Percentiles rank a stretch among this genome's conserved stretches.
These are phyloP conservation scores for Hemitrygon akajei DNA, from an alignment of 2,797 vertebrate species.

Conservation along the genomic window DNA sequence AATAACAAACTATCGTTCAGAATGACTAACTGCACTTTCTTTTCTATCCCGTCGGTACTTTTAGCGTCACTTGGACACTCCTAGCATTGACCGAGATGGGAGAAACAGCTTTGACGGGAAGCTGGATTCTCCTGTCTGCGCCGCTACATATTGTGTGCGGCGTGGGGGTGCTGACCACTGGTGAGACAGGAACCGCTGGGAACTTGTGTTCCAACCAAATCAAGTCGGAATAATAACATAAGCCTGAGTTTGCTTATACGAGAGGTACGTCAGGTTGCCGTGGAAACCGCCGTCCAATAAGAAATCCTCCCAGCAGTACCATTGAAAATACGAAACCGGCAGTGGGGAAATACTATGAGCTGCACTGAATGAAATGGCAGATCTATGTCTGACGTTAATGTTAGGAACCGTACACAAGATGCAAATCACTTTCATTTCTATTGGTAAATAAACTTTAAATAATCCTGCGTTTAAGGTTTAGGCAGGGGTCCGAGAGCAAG, in stretches of 20 bases:
- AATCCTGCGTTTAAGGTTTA: background rate
- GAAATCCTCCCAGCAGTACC: background rate
- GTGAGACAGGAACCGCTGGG: background rate
- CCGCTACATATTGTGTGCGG: background rate
- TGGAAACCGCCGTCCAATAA: constrained; percentile 7
- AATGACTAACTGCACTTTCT: background rate
- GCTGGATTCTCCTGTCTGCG: background rate
- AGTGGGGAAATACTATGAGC: background rate
- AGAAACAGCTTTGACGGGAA: background rate
- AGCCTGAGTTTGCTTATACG: background rate
- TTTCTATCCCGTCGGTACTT: background rate
- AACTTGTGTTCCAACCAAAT: background rate
- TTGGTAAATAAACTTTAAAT: background rate
- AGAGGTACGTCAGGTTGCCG: background rate
- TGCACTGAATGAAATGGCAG: background rate
- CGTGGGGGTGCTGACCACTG: background rate
- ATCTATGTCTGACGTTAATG: background rate
- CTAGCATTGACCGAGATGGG: background rate
- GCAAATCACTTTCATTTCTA: background rate
- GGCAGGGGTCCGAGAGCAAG: background rate
- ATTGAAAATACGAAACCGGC: background rate
- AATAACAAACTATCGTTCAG: background rate
- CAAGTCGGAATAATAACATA: background rate
- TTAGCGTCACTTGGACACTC: background rate
- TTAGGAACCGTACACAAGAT: background rate